These are phyloP conservation scores for Smutsia gigantea DNA, from an alignment of 2,797 vertebrate genomes.

Conservation along the genomic window DNA sequence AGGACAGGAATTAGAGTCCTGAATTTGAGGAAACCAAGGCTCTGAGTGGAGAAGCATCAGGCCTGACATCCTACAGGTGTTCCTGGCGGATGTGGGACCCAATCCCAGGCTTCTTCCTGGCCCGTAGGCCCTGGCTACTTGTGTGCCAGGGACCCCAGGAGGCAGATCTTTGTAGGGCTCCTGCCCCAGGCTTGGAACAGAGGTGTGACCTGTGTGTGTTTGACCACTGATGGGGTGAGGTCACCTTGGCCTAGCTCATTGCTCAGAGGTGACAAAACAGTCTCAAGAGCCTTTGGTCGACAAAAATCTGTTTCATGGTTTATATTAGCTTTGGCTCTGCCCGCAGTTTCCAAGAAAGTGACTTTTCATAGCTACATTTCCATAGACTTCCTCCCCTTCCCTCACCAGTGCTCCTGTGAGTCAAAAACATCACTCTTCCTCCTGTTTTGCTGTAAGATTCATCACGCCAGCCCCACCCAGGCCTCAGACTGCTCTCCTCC, in stretches of 20 bases:
- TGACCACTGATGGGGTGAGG: neutral
- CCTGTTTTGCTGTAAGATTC: neutral
- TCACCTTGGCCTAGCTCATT: neutral
- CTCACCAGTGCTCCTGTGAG: neutral
- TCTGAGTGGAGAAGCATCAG: neutral
- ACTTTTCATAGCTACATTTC: constrained; percentile 24
- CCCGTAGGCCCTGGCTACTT: neutral
- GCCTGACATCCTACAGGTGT: neutral
- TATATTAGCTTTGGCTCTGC: constrained; percentile 71
- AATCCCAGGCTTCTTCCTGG: neutral
- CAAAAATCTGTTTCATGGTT: constrained; percentile 69
- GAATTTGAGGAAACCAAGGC: neutral
- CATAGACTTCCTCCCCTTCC: neutral
- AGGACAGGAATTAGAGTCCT: neutral
- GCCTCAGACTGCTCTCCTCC: neutral
- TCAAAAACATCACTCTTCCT: neutral
- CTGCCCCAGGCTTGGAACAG: neutral
- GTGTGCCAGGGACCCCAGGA: neutral
- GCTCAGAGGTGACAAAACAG: neutral
- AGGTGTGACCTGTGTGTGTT: neutral
- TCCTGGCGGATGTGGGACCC: neutral
- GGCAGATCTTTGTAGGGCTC: neutral
- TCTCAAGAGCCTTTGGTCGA: constrained; percentile 66
- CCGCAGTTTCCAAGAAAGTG: constrained; percentile 77
- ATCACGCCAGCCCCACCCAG: neutral